phyloP scores from a whole-genome alignment of 2,797 vertebrate genomes.

The Forpus xanthops region DNA sequence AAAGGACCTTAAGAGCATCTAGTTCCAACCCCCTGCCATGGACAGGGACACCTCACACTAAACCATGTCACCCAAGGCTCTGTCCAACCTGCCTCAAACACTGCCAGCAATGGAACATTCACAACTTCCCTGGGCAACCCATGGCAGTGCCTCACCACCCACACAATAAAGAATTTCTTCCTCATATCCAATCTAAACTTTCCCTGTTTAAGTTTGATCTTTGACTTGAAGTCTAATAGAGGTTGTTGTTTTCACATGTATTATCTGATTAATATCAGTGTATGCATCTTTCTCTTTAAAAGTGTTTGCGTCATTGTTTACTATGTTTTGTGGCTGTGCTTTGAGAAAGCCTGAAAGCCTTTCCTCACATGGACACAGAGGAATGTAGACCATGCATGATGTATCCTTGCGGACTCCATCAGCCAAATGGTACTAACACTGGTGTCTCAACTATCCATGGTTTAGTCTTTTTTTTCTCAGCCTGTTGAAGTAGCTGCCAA shows the following conservation, averaged over 20 bases:
- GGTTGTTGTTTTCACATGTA: background rate
- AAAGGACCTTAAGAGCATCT: too few relatives aligned
- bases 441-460: background rate
- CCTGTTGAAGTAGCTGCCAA: background rate
- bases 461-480: background rate
- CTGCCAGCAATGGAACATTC: too few relatives aligned
- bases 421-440: background rate
- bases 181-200: too few relatives aligned
- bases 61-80: too few relatives aligned
- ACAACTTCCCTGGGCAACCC: too few relatives aligned
- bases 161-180: too few relatives aligned
- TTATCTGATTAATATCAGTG: background rate
- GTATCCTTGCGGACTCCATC: background rate
- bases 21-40: too few relatives aligned
- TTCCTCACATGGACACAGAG: background rate
- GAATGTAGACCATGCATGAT: background rate
- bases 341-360: background rate
- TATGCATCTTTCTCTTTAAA: background rate
- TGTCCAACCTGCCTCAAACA: too few relatives aligned
- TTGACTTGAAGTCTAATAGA: background rate
- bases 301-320: background rate
- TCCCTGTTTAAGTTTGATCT: too few relatives aligned
- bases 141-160: too few relatives aligned
- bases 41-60: too few relatives aligned
- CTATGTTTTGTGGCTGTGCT: background rate